A percentile compares a stretch with the other conserved stretches of the same genome.
Evolutionary conservation across 2,888 invertebrate species (phyloP).

Genomic region (Agapetus fuscipes): DNA sequence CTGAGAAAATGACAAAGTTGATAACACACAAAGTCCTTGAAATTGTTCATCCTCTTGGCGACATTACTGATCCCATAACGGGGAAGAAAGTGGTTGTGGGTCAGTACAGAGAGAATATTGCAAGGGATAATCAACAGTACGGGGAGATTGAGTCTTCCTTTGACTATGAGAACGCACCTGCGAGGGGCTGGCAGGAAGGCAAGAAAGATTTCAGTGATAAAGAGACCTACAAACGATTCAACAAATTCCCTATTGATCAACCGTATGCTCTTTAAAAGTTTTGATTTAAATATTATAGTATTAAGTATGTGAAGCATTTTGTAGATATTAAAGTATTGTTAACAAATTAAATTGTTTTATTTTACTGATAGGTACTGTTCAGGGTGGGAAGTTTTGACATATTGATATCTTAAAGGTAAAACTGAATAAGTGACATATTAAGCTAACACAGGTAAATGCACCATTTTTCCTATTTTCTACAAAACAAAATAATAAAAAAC

Average conservation of each 20-base stretch:
- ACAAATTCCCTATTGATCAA: conserved; percentile 64
- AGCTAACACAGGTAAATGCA: too few species aligned
- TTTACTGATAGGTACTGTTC: background rate
- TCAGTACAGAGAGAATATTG: conserved; percentile 66
- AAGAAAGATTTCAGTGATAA: conserved; percentile 73
- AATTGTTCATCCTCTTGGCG: conserved; percentile 72
- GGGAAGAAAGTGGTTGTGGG: conserved; percentile 67
- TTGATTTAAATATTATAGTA: too few species aligned
- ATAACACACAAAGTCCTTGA: conserved; percentile 73
- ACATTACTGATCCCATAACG: conserved; percentile 77
- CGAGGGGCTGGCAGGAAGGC: conserved; percentile 73
- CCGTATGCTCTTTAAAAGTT: conserved; percentile 61
- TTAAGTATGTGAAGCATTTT: background rate
- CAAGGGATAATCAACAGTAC: conserved; percentile 55
- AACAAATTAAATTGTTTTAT: background rate
- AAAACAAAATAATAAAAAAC: too few species aligned
- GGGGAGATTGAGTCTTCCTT: conserved; percentile 60
- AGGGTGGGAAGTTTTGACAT: too few species aligned
- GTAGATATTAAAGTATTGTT: background rate
- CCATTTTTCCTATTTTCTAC: too few species aligned
- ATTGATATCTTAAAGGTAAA: too few species aligned
- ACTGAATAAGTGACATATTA: too few species aligned
- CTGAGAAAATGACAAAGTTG: conserved; percentile 60
- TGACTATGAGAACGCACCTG: conserved; percentile 66
- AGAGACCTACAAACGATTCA: conserved; percentile 67